A percentile compares a stretch with the other conserved stretches of the same genome.
phyloP scores from a whole-genome alignment of 2,797 vertebrate genomes.

The Sebastes aleutianus region DNA sequence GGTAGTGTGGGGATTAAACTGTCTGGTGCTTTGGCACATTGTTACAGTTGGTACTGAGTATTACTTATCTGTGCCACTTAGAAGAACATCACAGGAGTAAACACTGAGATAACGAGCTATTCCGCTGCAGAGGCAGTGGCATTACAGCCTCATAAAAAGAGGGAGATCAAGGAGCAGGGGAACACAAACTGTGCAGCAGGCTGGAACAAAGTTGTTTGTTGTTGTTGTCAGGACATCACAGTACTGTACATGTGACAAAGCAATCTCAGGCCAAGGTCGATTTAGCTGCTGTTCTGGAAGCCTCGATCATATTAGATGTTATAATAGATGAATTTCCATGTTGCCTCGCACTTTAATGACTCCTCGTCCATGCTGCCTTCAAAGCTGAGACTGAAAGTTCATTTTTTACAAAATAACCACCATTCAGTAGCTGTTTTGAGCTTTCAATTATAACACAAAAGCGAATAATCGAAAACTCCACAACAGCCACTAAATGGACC shows the following conservation, averaged over 20 bases:
- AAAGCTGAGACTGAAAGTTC: not conserved
- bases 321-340: not conserved
- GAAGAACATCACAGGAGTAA: not conserved
- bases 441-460: not conserved
- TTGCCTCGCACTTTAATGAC: not conserved
- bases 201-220: not conserved
- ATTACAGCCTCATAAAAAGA: not conserved
- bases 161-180: not conserved
- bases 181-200: not conserved
- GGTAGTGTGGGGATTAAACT: not conserved
- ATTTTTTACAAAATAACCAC: not conserved
- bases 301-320: not conserved
- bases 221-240: not conserved
- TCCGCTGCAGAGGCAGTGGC: not conserved
- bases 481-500: not conserved
- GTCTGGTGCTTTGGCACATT: conserved; percentile 14
- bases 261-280: not conserved
- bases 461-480: not conserved
- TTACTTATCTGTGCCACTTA: not conserved
- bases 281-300: not conserved
- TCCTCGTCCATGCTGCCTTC: not conserved
- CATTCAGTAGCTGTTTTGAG: not conserved
- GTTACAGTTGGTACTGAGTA: not conserved
- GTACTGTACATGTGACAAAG: not conserved
- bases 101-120: not conserved